A percentile compares a stretch with the other conserved stretches of the same genome.
Evolutionary conservation across 1,140 invertebrate species (phyloP).

Genomic region (Archivesica marissinica): DNA sequence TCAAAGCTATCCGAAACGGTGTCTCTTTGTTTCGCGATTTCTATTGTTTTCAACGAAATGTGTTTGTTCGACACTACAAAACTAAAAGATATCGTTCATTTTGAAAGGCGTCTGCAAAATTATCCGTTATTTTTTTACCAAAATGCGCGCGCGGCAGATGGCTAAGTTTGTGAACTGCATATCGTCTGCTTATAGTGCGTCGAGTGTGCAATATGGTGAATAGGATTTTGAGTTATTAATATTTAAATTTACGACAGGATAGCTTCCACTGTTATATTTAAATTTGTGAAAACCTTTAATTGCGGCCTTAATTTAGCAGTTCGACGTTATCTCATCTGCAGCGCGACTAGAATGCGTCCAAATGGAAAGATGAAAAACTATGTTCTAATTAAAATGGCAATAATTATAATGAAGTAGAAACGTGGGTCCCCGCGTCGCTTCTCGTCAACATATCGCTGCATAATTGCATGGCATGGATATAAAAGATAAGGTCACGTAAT

Average conservation of each 20-base stretch:
- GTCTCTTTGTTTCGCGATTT: constrained; percentile 29
- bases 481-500: too few species aligned
- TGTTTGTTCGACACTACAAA: constrained; percentile 34
- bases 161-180: constrained; percentile 30
- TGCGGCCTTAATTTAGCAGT: constrained; percentile 30
- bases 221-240: constrained; percentile 42
- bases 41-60: constrained; percentile 26
- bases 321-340: not conserved
- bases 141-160: constrained; percentile 47
- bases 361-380: constrained; percentile 13
- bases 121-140: constrained; percentile 42
- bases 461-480: too few species aligned
- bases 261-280: constrained; percentile 8
- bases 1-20: not conserved
- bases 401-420: too few species aligned
- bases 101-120: constrained; percentile 44
- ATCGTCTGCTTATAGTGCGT: constrained; percentile 18
- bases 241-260: constrained; percentile 45
- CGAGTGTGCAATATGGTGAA: constrained; percentile 37
- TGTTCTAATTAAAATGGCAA: too few species aligned
- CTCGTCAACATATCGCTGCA: too few species aligned
- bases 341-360: not conserved
- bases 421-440: too few species aligned
- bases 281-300: not conserved
- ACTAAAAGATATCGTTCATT: constrained; percentile 38